These are phyloP conservation scores for Bellardia pandia DNA, from an alignment of 2,888 invertebrate genomes.

Conservation along the genomic window DNA sequence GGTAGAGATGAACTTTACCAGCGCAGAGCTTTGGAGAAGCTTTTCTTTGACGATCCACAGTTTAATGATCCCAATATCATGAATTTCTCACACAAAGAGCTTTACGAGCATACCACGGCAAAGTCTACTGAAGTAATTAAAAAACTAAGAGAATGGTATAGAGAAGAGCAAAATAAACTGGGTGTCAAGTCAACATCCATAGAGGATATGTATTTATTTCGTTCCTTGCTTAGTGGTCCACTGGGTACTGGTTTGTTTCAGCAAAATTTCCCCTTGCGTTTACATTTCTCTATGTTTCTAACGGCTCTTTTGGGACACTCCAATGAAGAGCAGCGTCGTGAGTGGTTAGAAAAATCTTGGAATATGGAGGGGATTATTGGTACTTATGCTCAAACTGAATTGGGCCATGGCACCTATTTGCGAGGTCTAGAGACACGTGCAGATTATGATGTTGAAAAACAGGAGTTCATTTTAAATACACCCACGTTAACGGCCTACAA, in stretches of 20 bases:
- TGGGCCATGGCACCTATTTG: conserved; percentile 97
- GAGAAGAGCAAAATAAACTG: conserved; percentile 19
- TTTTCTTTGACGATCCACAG: conserved; percentile 78
- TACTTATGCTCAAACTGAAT: conserved; percentile 98
- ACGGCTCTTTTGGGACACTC: conserved; percentile 94
- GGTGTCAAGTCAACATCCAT: conserved; percentile 83
- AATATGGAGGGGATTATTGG: conserved; percentile 92
- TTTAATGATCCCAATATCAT: conserved; percentile 77
- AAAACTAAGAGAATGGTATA: conserved; percentile 89
- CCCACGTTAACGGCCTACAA: conserved; percentile 95
- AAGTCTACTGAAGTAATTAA: conserved; percentile 85
- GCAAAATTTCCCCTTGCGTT: conserved; percentile 85
- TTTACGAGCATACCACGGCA: conserved; percentile 77
- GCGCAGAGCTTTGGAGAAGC: conserved; percentile 77
- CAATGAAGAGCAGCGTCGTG: conserved; percentile 92
- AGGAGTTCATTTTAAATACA: conserved; percentile 94
- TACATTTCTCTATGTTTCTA: conserved; percentile 97
- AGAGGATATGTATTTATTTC: conserved; percentile 76
- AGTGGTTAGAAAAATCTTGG: conserved; percentile 93
- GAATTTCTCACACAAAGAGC: conserved; percentile 79
- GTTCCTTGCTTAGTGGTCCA: conserved; percentile 78
- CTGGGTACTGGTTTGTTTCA: conserved; percentile 80
- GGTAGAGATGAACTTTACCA: conserved; percentile 75
- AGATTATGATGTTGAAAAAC: conserved; percentile 91
- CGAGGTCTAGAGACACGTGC: conserved; percentile 95